Evolutionary conservation across 1,140 invertebrate genomes (phyloP).

Genomic region (Trachymyrmex cornetzi): DNA sequence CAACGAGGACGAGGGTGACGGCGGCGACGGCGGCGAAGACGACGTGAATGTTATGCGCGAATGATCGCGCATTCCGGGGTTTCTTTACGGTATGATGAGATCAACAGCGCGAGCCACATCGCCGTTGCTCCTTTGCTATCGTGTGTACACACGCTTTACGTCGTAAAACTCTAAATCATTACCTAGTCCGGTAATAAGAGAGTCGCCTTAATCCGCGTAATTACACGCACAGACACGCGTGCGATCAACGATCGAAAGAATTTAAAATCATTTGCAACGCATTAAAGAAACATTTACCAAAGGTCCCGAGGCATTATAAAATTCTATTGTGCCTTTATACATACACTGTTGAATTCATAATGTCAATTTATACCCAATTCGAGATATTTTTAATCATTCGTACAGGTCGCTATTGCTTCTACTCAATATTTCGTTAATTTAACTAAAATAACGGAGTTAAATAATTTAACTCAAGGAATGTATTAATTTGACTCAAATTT

Average conservation of each 20-base stretch:
- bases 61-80: conserved; percentile 56
- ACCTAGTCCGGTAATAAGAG: conserved; percentile 38
- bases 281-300: background rate
- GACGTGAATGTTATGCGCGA: conserved; percentile 42
- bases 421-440: too few relatives aligned
- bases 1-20: conserved; percentile 36
- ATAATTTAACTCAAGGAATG: too few relatives aligned
- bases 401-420: too few relatives aligned
- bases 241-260: conserved; percentile 3
- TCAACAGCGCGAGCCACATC: background rate
- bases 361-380: too few relatives aligned
- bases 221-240: conserved; percentile 7
- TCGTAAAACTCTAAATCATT: conserved; percentile 42
- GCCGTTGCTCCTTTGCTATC: background rate
- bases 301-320: background rate
- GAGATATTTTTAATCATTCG: too few relatives aligned
- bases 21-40: conserved; percentile 12
- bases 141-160: background rate
- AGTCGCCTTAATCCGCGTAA: conserved; percentile 18
- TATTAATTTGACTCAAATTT: too few relatives aligned
- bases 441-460: too few relatives aligned
- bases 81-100: conserved; percentile 22
- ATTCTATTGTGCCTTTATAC: background rate
- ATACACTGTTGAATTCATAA: background rate
- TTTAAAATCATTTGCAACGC: conserved; percentile 10